Base-by-base conservation (phyloP, 2,888 invertebrate species). In the Acronicta alni region DNA sequence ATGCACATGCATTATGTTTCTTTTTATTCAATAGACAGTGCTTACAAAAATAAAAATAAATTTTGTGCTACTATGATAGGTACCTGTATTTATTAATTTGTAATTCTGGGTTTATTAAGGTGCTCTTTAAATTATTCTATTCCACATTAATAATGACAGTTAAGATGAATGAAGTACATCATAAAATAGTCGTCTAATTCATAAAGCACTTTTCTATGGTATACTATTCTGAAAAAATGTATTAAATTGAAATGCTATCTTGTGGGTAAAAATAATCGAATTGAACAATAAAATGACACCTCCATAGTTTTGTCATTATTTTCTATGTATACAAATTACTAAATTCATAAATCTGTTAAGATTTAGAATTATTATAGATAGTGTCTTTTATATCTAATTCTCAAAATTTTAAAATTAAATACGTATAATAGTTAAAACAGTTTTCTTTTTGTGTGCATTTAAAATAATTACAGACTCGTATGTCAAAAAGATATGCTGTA, bases 41-140 rank as follows among this genome's bases (percentile, higher is more conserved):
- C 54, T 63, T 56, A 48, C 39, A 72, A 55, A 69, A 59, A 49
- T 35, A 57, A 46, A 45, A 57, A 60, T 43, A 51, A 45, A 65
- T 64, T 72, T 68, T 68, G 73, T 75, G 76, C 67, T 66, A 48
- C 48, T 48, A 26, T 59, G 49, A 7, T 35, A 53, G 41, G 59
- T 55, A 58, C 26, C 47, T 48, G 17, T 38, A 53, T 51, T 48
- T 23, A 43, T 38, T 45, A 49, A 37, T 49, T 49, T 44, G 10
- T 51, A 30, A 43, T 7, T 18, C 43, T 51, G 53, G 48, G 64
- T 66, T 65, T 43, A 61, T 43, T 60, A 59, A 71, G 61, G 64
- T 75, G 72, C 75, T 72, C 53, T 49, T 52, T n/a, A 54, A 52
- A 55, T 57, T n/a, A n/a, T n/a, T n/a, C n/a, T n/a, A n/a, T n/a